Evolutionary conservation across 2,797 vertebrate genomes (phyloP), one percentile per base, ranked within the genome.

Genomic region (Enteromius argenteus): DNA sequence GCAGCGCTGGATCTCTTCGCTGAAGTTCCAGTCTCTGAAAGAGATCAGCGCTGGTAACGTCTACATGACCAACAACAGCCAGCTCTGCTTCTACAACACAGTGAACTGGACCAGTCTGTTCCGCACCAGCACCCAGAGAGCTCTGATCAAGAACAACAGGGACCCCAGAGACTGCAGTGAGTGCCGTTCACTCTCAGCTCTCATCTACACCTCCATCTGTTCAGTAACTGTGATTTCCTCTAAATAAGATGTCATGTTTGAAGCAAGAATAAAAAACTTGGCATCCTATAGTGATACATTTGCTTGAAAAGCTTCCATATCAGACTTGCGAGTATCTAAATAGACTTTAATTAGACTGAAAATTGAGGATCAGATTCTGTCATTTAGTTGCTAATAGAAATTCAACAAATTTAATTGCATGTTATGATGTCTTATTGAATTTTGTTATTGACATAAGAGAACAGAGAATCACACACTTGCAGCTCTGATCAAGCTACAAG

Each of bases 41-140:
- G 97, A 99, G 88, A 99, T 99, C 94, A 99, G 98, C 2, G 98
- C 98, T 0, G 98, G 98, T 5, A 99, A 97, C n/a, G 96, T 99
- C 85, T 99, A 99, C 91, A 98, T 99, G 88, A 97, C 96, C 30
- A 98, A 99, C 94, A 99, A 99, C 91, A 98, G 95, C 91, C 97
- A 96, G 60, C 77, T 99, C 80, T 99, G 98, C 88, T 99, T 97
- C 92, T 99, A 99, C 92, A 97, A 98, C 91, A 99, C 98, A 0
- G 95, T 99, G 89, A 99, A 99, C 93, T 99, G 98, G 98, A 99
- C 94, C 1, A 94, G 95, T 0, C 96, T 99, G 14, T 99, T 99
- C 93, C 96, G 97, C 87, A 98, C 96, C 0, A 51, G 93, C 64
- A 96, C 89, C 88, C 98, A 99, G 76, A 97, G 97, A 87, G 96